phyloP scores from a whole-genome alignment of 2,113 vertebrate genomes.

The Urocolius indicus region DNA sequence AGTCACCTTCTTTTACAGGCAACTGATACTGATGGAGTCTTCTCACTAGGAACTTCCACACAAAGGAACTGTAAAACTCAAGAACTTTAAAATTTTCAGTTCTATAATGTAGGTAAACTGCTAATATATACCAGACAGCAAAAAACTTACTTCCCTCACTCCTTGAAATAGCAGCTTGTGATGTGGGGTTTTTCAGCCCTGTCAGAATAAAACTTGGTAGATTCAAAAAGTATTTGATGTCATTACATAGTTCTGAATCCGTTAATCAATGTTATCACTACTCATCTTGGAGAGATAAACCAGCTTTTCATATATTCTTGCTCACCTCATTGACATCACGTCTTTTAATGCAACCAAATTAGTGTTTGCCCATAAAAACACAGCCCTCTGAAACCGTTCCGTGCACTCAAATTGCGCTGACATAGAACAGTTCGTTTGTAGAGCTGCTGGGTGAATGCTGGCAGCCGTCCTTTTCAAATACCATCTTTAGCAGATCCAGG shows the following conservation, averaged over 20 bases:
- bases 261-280: background rate
- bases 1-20: background rate
- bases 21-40: rapidly evolving
- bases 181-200: background rate
- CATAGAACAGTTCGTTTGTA: background rate
- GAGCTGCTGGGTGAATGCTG: constrained; percentile 34
- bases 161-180: background rate
- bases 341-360: background rate
- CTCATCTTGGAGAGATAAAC: background rate
- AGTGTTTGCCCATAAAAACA: background rate
- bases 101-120: background rate
- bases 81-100: background rate
- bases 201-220: background rate
- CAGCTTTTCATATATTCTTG: background rate
- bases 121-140: background rate
- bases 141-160: background rate
- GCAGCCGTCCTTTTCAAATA: constrained; percentile 4
- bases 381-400: background rate
- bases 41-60: background rate
- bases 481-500: constrained; percentile 15
- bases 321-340: background rate
- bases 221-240: background rate
- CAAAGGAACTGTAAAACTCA: background rate
- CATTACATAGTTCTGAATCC: background rate
- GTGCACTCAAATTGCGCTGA: constrained; percentile 8